A percentile compares a stretch with the other conserved stretches of the same genome.
These are phyloP conservation scores for Octodonta nipae DNA, from an alignment of 2,888 invertebrate species.

Conservation along the genomic window DNA sequence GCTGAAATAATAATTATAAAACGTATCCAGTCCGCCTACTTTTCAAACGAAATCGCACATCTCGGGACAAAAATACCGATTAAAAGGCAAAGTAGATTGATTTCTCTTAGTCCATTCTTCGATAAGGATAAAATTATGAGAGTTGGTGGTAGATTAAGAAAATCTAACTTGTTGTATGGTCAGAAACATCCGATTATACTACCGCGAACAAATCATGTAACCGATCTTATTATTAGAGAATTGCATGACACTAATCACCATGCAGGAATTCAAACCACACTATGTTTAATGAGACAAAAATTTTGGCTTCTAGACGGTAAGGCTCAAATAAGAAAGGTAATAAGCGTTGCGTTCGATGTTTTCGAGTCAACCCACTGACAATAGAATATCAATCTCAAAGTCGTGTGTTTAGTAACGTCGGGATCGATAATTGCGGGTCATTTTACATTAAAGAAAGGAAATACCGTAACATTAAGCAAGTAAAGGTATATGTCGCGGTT, in stretches of 20 bases:
- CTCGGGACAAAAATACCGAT: not conserved
- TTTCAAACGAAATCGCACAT: conserved; percentile 1
- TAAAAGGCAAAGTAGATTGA: not conserved
- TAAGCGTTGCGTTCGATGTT: not conserved
- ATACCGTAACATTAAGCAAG: not conserved
- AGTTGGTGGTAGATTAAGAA: not conserved
- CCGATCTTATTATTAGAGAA: not conserved
- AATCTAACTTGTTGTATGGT: not conserved
- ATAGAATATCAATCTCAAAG: not conserved
- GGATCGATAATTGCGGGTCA: not conserved
- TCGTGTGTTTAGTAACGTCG: not conserved
- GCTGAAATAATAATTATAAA: not conserved
- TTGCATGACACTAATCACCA: not conserved
- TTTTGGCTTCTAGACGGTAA: not conserved
- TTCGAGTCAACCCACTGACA: not conserved
- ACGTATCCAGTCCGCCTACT: not conserved
- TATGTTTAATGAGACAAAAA: not conserved
- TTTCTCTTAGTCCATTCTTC: not conserved
- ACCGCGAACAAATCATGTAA: not conserved
- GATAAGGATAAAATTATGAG: not conserved
- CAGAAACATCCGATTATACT: not conserved
- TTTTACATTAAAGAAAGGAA: not conserved
- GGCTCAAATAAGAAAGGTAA: not conserved
- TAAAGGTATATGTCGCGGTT: not conserved
- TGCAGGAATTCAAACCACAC: conserved; percentile 1